A percentile compares a stretch with the other conserved stretches of the same genome.
phyloP scores from a whole-genome alignment of 2,113 vertebrate species.

The Cisticola juncidis region DNA sequence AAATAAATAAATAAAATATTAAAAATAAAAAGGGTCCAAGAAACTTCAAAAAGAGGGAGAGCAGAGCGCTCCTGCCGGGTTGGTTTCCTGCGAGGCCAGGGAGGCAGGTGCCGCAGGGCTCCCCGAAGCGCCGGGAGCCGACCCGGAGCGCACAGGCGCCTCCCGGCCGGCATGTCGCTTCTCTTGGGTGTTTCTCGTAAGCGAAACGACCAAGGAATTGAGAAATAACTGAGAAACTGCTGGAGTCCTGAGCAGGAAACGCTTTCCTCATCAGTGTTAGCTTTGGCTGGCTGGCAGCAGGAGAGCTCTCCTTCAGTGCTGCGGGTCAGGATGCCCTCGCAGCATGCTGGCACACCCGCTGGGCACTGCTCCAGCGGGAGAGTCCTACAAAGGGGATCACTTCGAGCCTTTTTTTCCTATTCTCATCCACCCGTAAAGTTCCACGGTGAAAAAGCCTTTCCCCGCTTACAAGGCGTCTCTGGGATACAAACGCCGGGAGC shows the following conservation, averaged over 20 bases:
- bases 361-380: background rate
- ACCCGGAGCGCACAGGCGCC: accelerated
- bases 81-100: background rate
- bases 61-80: no score
- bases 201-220: background rate
- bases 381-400: background rate
- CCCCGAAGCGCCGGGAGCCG: background rate
- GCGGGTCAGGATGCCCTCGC: background rate
- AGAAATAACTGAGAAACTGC: background rate
- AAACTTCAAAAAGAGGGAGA: background rate
- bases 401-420: background rate
- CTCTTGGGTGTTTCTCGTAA: background rate
- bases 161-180: background rate
- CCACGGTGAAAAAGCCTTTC: background rate
- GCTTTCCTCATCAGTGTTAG: background rate
- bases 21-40: background rate
- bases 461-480: accelerated
- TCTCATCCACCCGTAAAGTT: background rate
- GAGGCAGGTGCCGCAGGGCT: background rate
- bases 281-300: background rate
- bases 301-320: background rate
- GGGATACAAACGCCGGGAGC: background rate
- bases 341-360: background rate
- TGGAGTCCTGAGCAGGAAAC: background rate
- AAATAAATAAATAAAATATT: no score